Conservation (phyloP, 2,113 vertebrate genomes). For the Stictonetta naevosa region DNA sequence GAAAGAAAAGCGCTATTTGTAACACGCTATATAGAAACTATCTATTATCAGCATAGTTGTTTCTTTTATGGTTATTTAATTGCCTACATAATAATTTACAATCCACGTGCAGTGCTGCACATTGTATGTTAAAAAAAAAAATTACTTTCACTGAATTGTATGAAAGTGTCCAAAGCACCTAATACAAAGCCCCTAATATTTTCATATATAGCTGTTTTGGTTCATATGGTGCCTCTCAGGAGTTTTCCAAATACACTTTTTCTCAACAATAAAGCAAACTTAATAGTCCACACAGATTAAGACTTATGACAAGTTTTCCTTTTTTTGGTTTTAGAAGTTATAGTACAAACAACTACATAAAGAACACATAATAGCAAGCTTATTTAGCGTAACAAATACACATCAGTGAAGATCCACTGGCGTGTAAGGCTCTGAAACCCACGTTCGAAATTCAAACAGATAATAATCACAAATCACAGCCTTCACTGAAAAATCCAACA, state of each 20-base stretch:
- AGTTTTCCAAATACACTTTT: background rate
- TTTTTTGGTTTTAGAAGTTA: background rate
- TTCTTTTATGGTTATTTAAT: conserved; percentile 18
- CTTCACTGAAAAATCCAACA: background rate
- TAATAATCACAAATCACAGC: conserved; percentile 41
- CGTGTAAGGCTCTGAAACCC: background rate
- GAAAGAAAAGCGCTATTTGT: background rate
- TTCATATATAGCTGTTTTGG: background rate
- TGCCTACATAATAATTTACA: background rate
- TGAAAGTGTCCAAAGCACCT: background rate
- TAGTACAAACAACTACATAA: background rate
- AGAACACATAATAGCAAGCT: conserved; percentile 19
- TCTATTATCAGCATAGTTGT: background rate
- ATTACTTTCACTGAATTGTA: background rate
- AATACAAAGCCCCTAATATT: background rate
- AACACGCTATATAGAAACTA: background rate
- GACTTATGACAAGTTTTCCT: background rate
- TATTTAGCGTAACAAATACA: conserved; percentile 12
- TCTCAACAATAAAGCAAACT: background rate
- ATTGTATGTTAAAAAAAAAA: background rate
- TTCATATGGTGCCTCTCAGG: background rate
- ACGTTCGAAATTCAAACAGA: background rate
- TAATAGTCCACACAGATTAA: background rate
- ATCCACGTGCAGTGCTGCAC: background rate
- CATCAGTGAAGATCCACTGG: background rate